A percentile compares a stretch with the other conserved stretches of the same genome.
These are phyloP conservation scores for Electrona antarctica DNA, from an alignment of 2,113 vertebrate genomes.

Conservation along the genomic window DNA sequence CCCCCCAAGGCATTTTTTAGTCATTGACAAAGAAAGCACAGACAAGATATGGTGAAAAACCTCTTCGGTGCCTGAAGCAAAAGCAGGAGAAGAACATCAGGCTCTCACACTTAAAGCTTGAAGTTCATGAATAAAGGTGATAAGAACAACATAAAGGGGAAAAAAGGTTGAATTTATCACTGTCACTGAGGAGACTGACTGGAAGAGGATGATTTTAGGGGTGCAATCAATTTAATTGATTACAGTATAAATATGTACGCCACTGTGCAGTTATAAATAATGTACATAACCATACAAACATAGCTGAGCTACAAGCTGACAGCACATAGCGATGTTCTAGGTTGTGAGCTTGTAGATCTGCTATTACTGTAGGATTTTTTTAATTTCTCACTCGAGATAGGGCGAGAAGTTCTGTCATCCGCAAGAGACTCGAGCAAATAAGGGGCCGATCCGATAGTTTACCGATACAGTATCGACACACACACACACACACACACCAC, in stretches of 20 bases:
- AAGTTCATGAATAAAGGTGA: slow-evolving; percentile 57
- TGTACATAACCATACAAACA: background rate
- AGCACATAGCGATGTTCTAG: too few relatives aligned
- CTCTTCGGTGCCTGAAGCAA: slow-evolving; percentile 61
- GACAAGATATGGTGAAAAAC: slow-evolving; percentile 63
- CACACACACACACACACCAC: too few relatives aligned
- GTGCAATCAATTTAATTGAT: background rate
- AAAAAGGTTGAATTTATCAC: slow-evolving; percentile 47
- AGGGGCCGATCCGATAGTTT: too few relatives aligned
- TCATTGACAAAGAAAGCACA: slow-evolving; percentile 28
- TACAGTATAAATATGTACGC: background rate
- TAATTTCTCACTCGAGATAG: too few relatives aligned
- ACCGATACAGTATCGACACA: too few relatives aligned
- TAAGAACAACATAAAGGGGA: slow-evolving; percentile 49
- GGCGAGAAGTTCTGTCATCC: too few relatives aligned
- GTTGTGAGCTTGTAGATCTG: too few relatives aligned
- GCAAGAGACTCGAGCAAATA: too few relatives aligned
- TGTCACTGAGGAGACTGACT: slow-evolving; percentile 21
- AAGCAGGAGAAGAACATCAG: slow-evolving; percentile 60
- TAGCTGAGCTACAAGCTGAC: too few relatives aligned
- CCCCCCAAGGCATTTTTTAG: slow-evolving; percentile 64
- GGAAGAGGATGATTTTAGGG: slow-evolving; percentile 29
- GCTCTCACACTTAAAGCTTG: slow-evolving; percentile 50
- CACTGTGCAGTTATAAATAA: too few relatives aligned
- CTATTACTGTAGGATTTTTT: too few relatives aligned